Conservation (phyloP, 2,888 invertebrate genomes). For the Idaea biselata region DNA sequence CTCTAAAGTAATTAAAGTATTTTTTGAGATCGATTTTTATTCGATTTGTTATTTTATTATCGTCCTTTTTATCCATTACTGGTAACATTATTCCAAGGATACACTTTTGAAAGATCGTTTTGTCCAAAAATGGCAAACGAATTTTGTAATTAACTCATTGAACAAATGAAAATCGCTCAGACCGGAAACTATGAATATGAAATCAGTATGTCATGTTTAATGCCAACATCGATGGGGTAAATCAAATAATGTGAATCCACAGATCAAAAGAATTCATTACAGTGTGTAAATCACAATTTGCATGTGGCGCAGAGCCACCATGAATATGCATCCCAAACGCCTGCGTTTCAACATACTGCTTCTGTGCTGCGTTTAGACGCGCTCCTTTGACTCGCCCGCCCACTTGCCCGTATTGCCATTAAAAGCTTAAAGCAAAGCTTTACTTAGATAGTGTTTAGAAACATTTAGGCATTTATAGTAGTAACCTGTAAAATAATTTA, state of each 20-base stretch:
- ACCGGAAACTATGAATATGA: slow-evolving; percentile 75
- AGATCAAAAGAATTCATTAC: slow-evolving; percentile 82
- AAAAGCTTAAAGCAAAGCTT: too few relatives aligned
- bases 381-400: not conserved
- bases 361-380: slow-evolving; percentile 58
- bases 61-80: slow-evolving; percentile 37
- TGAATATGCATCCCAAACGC: slow-evolving; percentile 76
- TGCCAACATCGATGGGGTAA: slow-evolving; percentile 75
- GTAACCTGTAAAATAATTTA: too few relatives aligned
- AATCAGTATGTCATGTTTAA: slow-evolving; percentile 71
- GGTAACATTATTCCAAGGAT: too few relatives aligned
- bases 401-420: not conserved
- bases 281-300: slow-evolving; percentile 80
- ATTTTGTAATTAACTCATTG: slow-evolving; percentile 42
- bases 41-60: slow-evolving; percentile 42
- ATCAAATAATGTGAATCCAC: slow-evolving; percentile 79
- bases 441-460: not conserved
- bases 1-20: slow-evolving; percentile 76
- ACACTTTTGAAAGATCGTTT: not conserved
- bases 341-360: slow-evolving; percentile 66
- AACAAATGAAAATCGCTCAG: slow-evolving; percentile 51
- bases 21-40: slow-evolving; percentile 67
- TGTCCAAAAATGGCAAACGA: slow-evolving; percentile 17
- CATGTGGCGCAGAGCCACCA: slow-evolving; percentile 73
- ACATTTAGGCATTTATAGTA: too few relatives aligned